Conservation (phyloP, 1,140 invertebrate species). For the Pseudomyrmex concolor region DNA sequence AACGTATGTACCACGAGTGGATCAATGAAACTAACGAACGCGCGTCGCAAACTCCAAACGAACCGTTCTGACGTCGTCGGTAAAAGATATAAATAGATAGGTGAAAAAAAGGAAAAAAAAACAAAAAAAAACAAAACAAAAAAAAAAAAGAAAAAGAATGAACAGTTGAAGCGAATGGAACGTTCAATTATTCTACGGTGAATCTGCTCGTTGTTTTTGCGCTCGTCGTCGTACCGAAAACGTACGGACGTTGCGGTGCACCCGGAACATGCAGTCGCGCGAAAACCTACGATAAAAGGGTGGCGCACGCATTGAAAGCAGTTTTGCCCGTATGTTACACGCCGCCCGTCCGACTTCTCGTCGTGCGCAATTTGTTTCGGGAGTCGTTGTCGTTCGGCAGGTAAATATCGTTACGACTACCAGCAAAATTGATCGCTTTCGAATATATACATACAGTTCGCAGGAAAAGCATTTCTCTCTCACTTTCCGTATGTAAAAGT, state of each 20-base stretch:
- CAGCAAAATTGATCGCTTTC: conserved; percentile 38
- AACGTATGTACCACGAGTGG: neutral
- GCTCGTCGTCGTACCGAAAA: conserved; percentile 21
- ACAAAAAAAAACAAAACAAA: neutral
- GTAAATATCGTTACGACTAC: conserved; percentile 31
- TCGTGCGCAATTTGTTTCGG: conserved; percentile 34
- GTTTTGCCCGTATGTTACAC: conserved; percentile 33
- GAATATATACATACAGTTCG: neutral
- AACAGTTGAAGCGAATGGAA: conserved; percentile 38
- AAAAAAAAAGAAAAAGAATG: neutral
- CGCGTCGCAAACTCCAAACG: neutral
- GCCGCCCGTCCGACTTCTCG: conserved; percentile 30
- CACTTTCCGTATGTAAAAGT: no score
- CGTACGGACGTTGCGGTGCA: conserved; percentile 3
- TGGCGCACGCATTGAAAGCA: conserved; percentile 38
- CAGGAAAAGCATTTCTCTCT: neutral
- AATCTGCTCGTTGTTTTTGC: conserved; percentile 55
- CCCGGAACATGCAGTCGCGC: conserved; percentile 29
- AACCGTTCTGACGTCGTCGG: conserved; percentile 36
- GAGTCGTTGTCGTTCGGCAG: conserved; percentile 4
- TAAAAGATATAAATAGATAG: conserved; percentile 3
- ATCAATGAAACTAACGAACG: conserved; percentile 31
- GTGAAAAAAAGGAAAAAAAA: neutral
- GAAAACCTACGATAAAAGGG: conserved; percentile 60
- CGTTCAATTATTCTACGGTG: conserved; percentile 59